phyloP scores from a whole-genome alignment of 2,797 vertebrate genomes.

The Chiroxiphia lanceolata region DNA sequence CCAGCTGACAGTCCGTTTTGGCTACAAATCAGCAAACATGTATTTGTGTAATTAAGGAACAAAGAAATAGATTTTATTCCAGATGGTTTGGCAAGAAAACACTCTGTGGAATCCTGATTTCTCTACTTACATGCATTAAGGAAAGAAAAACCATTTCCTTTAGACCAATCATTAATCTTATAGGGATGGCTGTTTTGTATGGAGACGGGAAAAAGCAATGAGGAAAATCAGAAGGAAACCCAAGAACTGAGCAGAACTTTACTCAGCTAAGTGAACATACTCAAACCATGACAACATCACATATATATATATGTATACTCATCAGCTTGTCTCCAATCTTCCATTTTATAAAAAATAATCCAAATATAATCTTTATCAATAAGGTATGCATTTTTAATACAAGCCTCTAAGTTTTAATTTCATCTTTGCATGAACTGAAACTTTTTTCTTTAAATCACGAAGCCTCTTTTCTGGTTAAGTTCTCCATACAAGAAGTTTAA shows the following conservation, averaged over 20 bases:
- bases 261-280: background rate
- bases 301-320: background rate
- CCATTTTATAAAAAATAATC: background rate
- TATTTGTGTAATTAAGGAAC: background rate
- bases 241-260: background rate
- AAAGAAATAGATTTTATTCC: background rate
- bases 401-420: background rate
- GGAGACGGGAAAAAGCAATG: fast-evolving
- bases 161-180: background rate
- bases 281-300: too few relatives aligned
- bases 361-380: background rate
- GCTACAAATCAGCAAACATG: background rate
- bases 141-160: background rate
- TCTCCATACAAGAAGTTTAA: background rate
- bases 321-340: background rate
- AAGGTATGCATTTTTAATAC: background rate
- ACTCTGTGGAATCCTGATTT: background rate
- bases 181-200: background rate
- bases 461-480: background rate
- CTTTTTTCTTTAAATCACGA: background rate
- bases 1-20: background rate
- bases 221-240: background rate
- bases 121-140: background rate
- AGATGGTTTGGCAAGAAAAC: background rate
- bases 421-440: background rate